Evolutionary conservation across 2,797 vertebrate species (phyloP).

Genomic region (Geotrypetes seraphini): DNA sequence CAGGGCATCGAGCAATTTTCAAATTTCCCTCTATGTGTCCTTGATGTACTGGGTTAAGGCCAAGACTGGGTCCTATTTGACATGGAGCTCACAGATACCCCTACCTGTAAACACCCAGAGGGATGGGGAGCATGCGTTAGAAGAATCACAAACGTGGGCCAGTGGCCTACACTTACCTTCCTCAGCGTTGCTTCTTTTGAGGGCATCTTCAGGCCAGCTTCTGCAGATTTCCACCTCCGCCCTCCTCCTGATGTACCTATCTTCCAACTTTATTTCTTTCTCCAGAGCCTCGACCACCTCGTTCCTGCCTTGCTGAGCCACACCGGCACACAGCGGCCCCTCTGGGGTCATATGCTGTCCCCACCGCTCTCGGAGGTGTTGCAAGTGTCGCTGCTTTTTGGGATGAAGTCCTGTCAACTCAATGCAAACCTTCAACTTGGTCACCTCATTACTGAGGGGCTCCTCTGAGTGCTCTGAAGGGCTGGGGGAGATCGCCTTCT

Average conservation of each 20-base stretch:
- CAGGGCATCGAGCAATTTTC: too few relatives aligned
- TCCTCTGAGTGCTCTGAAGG: conserved; percentile 70
- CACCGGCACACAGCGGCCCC: conserved; percentile 56
- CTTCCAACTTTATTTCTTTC: conserved; percentile 63
- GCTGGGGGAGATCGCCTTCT: conserved; percentile 66
- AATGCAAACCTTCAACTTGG: conserved; percentile 95
- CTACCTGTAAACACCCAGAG: too few relatives aligned
- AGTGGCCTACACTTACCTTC: conserved; percentile 61
- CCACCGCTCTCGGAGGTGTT: conserved; percentile 76
- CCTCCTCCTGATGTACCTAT: conserved; percentile 70
- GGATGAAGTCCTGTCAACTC: conserved; percentile 94
- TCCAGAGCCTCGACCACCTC: conserved; percentile 56
- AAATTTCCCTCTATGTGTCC: too few relatives aligned
- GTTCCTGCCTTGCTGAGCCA: conserved; percentile 66
- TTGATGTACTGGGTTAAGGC: too few relatives aligned
- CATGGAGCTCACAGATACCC: too few relatives aligned
- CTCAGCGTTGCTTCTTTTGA: conserved; percentile 59
- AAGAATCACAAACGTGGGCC: conserved; percentile 17
- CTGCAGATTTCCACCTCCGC: conserved; percentile 77
- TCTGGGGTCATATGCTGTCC: conserved; percentile 68
- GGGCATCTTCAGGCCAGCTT: conserved; percentile 79
- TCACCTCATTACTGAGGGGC: conserved; percentile 76
- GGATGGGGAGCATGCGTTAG: conserved; percentile 4
- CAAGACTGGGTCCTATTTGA: too few relatives aligned
- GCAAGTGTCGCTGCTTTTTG: conserved; percentile 79